These are phyloP conservation scores for Sarcoramphus papa DNA, from an alignment of 2,797 vertebrate species.

Conservation along the genomic window DNA sequence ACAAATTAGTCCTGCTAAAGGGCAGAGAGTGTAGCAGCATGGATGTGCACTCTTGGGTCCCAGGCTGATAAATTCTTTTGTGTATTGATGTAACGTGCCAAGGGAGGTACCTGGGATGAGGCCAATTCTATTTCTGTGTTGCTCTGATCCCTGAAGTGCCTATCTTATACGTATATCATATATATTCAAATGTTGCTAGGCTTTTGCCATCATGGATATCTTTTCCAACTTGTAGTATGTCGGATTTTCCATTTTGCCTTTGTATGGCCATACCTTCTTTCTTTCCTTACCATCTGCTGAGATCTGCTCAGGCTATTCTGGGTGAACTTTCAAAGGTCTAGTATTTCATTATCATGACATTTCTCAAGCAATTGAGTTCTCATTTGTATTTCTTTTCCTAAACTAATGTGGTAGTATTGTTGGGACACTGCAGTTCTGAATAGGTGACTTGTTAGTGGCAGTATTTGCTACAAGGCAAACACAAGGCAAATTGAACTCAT, in stretches of 20 bases:
- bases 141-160: not conserved
- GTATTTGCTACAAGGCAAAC: not conserved
- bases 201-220: not conserved
- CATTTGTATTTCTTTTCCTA: not conserved
- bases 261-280: not conserved
- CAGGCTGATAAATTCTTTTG: not conserved
- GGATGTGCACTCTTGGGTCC: not conserved
- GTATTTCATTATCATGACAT: not conserved
- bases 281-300: not conserved
- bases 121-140: not conserved
- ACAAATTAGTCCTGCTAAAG: not conserved
- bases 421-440: not conserved
- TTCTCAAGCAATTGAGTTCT: not conserved
- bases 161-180: not conserved
- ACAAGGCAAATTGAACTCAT: not conserved
- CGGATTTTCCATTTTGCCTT: not conserved
- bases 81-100: not conserved
- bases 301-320: not conserved
- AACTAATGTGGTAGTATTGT: not conserved
- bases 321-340: not conserved
- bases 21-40: not conserved
- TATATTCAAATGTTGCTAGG: not conserved
- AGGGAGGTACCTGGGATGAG: not conserved
- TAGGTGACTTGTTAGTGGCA: not conserved
- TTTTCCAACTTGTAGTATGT: not conserved